These are phyloP conservation scores for Xanthia icteritia DNA, from an alignment of 2,888 invertebrate genomes.

Conservation along the genomic window DNA sequence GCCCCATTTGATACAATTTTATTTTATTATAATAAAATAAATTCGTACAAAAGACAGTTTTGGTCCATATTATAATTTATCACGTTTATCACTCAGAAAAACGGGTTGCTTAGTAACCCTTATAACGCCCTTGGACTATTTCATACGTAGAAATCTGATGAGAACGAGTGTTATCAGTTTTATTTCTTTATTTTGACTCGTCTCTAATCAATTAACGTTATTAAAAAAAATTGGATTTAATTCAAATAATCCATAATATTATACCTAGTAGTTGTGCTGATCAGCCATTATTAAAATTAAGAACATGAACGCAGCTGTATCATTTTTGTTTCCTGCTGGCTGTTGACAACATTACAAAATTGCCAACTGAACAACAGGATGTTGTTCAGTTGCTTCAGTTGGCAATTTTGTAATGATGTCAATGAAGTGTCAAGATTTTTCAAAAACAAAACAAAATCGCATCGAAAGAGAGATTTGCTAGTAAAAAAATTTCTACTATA, in stretches of 20 bases:
- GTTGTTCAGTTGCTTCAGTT: conserved; percentile 24
- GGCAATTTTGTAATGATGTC: conserved; percentile 35
- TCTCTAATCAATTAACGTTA: neutral
- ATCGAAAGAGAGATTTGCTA: conserved; percentile 34
- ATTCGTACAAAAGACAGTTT: conserved; percentile 85
- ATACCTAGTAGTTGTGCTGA: no score
- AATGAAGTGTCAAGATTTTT: conserved; percentile 21
- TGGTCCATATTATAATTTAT: conserved; percentile 80
- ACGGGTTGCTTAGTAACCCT: conserved; percentile 79
- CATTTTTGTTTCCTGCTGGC: neutral
- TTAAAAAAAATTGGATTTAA: no score
- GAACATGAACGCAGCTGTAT: conserved; percentile 50
- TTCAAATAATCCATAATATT: neutral
- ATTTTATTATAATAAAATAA: conserved; percentile 77
- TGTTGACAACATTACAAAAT: neutral
- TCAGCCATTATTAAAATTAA: neutral
- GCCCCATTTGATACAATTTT: conserved; percentile 77
- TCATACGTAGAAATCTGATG: neutral
- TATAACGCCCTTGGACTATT: conserved; percentile 35
- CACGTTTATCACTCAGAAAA: conserved; percentile 60
- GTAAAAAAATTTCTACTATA: conserved; percentile 30
- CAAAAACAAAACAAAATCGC: conserved; percentile 62
- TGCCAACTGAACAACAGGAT: no score
- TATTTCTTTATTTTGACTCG: neutral
- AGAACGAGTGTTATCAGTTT: neutral